Conservation (phyloP, 2,797 vertebrate genomes). For the Tadarida brasiliensis region DNA sequence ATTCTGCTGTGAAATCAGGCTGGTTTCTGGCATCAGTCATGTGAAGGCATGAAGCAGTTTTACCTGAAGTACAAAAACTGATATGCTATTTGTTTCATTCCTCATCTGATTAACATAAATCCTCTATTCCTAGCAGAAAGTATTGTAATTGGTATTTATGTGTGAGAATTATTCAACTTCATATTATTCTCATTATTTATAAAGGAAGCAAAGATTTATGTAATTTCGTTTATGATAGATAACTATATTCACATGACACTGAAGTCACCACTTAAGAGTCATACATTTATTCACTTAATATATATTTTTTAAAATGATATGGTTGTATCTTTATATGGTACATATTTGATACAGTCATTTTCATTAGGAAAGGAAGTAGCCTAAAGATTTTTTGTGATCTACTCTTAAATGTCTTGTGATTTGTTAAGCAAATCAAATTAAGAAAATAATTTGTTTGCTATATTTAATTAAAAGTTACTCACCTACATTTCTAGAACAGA, state of each 20-base stretch:
- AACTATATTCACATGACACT: slow-evolving; percentile 41
- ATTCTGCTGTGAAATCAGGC: not conserved
- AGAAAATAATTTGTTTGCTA: slow-evolving; percentile 61
- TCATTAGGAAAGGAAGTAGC: slow-evolving; percentile 21
- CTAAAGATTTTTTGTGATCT: slow-evolving; percentile 52
- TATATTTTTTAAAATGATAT: slow-evolving; percentile 29
- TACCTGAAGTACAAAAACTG: slow-evolving; percentile 52
- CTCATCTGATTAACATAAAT: slow-evolving; percentile 60
- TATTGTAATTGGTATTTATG: not conserved
- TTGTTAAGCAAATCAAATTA: slow-evolving; percentile 62
- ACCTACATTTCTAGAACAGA: slow-evolving; percentile 60
- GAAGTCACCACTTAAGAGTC: slow-evolving; percentile 59
- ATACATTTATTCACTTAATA: slow-evolving; percentile 39
- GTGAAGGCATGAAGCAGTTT: slow-evolving; percentile 9
- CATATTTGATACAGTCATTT: slow-evolving; percentile 55
- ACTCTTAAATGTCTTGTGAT: slow-evolving; percentile 49
- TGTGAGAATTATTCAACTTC: slow-evolving; percentile 29
- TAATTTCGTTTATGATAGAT: slow-evolving; percentile 24
- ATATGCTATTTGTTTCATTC: slow-evolving; percentile 50
- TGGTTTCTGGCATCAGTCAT: not conserved
- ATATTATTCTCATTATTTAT: slow-evolving; percentile 51
- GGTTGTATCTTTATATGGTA: not conserved
- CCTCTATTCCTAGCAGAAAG: not conserved
- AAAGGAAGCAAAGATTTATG: slow-evolving; percentile 47
- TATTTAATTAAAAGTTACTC: slow-evolving; percentile 59